phyloP scores from a whole-genome alignment of 2,797 vertebrate genomes.

The Lagodon rhomboides region DNA sequence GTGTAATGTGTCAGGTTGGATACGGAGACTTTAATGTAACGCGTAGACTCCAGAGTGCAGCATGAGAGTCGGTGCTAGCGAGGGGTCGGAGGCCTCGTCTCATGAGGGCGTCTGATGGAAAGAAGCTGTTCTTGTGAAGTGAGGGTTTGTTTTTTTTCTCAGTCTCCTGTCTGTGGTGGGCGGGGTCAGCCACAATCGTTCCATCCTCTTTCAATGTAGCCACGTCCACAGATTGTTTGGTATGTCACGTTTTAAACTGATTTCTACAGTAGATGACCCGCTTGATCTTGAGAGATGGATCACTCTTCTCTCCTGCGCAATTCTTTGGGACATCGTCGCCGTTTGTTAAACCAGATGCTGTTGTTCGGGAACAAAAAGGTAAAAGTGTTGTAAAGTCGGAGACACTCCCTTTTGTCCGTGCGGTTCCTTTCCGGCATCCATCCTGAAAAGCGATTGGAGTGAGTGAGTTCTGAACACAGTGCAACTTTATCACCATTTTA shows the following conservation, averaged over 20 bases:
- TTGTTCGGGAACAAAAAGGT: neutral
- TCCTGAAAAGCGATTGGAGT: slow-evolving; percentile 18
- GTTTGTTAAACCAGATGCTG: neutral
- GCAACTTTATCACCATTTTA: slow-evolving; percentile 26
- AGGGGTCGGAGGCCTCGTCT: neutral
- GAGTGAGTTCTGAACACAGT: neutral
- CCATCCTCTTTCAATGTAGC: neutral
- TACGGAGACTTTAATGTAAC: neutral
- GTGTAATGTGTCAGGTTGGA: neutral
- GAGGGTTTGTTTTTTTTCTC: no score
- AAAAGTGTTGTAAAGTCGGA: neutral
- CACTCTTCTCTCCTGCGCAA: neutral
- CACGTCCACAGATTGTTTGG: neutral
- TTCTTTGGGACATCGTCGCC: neutral
- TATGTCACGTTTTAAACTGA: no score
- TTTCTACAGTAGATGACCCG: neutral
- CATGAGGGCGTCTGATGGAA: no score
- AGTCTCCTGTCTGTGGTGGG: no score
- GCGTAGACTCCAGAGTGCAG: neutral
- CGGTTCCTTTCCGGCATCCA: neutral
- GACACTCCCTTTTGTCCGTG: neutral
- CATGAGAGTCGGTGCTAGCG: neutral
- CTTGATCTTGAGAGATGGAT: neutral
- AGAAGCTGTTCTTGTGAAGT: no score
- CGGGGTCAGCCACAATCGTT: no score